Conservation (phyloP, 2,113 vertebrate genomes). For the Neopipo cinnamomea region DNA sequence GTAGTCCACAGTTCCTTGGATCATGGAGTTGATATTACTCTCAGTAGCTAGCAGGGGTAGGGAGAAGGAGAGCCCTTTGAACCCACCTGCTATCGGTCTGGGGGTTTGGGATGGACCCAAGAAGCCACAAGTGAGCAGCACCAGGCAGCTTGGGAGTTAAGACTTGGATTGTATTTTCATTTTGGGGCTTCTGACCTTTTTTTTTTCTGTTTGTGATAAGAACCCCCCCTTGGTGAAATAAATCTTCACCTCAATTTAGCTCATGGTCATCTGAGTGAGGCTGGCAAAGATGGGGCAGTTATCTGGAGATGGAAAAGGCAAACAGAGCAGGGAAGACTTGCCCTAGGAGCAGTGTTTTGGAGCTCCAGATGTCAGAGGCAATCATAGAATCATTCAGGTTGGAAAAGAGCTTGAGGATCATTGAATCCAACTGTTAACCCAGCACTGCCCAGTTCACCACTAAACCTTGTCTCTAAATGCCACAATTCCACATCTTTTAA, state of each 20-base stretch:
- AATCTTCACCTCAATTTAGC: neutral
- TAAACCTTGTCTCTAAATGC: neutral
- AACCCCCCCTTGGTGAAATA: neutral
- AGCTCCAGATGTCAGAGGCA: neutral
- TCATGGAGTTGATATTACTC: neutral
- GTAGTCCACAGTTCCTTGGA: neutral
- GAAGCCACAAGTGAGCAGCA: neutral
- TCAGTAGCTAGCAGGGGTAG: neutral
- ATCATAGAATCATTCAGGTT: neutral
- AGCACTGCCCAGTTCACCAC: neutral
- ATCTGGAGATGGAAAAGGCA: neutral
- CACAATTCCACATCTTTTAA: neutral
- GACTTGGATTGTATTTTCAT: neutral
- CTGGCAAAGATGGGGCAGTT: fast-evolving
- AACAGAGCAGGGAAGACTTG: neutral
- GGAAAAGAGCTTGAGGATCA: neutral
- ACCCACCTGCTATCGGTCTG: neutral
- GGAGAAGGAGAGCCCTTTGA: neutral
- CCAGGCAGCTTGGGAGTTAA: neutral
- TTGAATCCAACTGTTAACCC: neutral
- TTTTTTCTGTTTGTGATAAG: neutral
- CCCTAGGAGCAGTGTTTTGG: neutral
- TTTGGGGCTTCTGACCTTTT: neutral
- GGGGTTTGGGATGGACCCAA: neutral
- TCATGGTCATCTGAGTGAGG: neutral